phyloP scores from a whole-genome alignment of 2,113 vertebrate genomes.

The Plotosus lineatus region DNA sequence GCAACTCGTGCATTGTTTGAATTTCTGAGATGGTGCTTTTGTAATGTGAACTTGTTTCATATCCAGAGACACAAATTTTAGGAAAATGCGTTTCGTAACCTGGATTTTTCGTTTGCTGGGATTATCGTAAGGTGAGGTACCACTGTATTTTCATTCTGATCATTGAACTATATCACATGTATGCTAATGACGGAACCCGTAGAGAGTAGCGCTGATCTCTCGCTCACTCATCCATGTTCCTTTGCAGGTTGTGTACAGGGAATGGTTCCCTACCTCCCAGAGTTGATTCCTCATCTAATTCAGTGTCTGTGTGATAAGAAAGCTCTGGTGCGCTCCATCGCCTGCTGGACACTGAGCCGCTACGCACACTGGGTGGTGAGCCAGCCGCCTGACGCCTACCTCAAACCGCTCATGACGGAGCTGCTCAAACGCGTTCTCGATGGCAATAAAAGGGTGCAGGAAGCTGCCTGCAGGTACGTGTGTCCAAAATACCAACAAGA shows the following conservation, averaged over 20 bases:
- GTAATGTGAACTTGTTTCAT: no score
- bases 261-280: conserved; percentile 91
- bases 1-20: no score
- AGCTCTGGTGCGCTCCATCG: conserved; percentile 89
- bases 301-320: conserved; percentile 90
- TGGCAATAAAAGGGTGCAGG: conserved; percentile 92
- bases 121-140: no score
- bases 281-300: conserved; percentile 92
- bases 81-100: no score
- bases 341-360: conserved; percentile 94
- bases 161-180: neutral
- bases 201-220: neutral
- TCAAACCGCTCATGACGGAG: conserved; percentile 94
- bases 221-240: neutral
- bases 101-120: no score
- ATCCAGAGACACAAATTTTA: no score
- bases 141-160: neutral
- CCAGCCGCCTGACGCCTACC: conserved; percentile 88
- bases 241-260: conserved; percentile 91
- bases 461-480: conserved; percentile 89
- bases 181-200: neutral
- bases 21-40: no score
- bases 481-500: neutral
- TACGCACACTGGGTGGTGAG: conserved; percentile 96
- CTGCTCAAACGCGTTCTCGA: conserved; percentile 92